Evolutionary conservation across 2,113 vertebrate genomes (phyloP).

Genomic region (Odocoileus hemionus): DNA sequence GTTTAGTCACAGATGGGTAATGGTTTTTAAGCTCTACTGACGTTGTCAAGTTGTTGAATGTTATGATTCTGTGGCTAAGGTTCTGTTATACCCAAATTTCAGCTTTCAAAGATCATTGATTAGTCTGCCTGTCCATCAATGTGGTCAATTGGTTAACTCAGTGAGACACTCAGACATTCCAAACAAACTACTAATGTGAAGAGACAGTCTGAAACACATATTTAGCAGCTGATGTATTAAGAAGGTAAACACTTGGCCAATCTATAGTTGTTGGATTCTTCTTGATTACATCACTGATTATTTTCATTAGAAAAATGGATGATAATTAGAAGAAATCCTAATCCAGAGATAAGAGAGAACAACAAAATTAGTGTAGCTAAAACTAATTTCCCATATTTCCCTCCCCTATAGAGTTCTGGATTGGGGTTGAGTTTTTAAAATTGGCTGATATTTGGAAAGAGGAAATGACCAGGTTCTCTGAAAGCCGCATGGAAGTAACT

Average conservation of each 20-base stretch:
- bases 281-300: not conserved
- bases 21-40: not conserved
- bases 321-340: not conserved
- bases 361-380: rapidly evolving
- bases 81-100: not conserved
- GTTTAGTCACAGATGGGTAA: not conserved
- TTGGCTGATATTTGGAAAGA: not conserved
- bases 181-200: not conserved
- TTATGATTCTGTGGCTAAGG: not conserved
- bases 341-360: not conserved
- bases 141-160: not conserved
- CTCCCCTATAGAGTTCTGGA: not conserved
- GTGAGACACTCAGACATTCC: not conserved
- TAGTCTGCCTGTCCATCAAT: not conserved
- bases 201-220: not conserved
- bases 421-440: not conserved
- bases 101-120: not conserved
- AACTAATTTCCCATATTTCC: not conserved
- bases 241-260: not conserved
- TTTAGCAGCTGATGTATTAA: not conserved
- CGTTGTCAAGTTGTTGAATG: not conserved
- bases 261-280: not conserved
- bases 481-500: not conserved
- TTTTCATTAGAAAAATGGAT: not conserved
- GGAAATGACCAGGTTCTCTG: not conserved